phyloP scores from a whole-genome alignment of 2,888 invertebrate genomes.

The Epistrophe eligans region DNA sequence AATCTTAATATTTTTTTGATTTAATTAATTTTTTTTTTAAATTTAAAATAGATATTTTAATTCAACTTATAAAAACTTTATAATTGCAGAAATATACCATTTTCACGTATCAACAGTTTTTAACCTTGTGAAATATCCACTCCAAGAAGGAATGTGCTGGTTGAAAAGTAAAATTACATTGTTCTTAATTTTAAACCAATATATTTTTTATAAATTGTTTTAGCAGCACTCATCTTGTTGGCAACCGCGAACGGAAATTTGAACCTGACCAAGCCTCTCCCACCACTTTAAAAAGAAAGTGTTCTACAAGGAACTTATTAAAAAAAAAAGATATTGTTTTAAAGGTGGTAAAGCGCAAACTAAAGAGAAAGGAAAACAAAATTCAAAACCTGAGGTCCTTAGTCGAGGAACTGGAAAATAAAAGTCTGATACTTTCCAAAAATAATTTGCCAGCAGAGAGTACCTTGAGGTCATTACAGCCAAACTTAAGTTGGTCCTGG shows the following conservation, averaged over 20 bases:
- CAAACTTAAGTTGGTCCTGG: too few relatives aligned
- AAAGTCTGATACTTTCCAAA: too few relatives aligned
- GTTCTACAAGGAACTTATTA: neutral
- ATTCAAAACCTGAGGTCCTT: too few relatives aligned
- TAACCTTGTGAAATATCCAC: neutral
- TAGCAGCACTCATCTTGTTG: neutral
- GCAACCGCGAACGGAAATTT: neutral
- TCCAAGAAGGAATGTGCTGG: neutral
- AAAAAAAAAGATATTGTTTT: neutral
- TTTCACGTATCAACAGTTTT: neutral
- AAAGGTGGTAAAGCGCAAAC: neutral
- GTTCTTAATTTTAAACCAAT: neutral
- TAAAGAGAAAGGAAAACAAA: neutral
- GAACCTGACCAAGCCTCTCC: too few relatives aligned
- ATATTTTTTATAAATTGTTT: neutral
- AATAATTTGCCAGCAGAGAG: too few relatives aligned
- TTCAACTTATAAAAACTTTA: neutral
- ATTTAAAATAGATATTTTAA: too few relatives aligned
- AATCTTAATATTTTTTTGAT: too few relatives aligned
- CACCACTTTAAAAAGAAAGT: neutral
- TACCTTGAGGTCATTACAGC: too few relatives aligned
- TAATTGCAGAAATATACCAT: neutral
- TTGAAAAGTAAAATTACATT: neutral
- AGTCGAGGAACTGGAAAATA: too few relatives aligned
- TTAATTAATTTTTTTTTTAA: too few relatives aligned